A percentile compares a stretch with the other conserved stretches of the same genome.
Evolutionary conservation across 2,113 vertebrate genomes (phyloP).

Genomic region (Festucalex cinctus): DNA sequence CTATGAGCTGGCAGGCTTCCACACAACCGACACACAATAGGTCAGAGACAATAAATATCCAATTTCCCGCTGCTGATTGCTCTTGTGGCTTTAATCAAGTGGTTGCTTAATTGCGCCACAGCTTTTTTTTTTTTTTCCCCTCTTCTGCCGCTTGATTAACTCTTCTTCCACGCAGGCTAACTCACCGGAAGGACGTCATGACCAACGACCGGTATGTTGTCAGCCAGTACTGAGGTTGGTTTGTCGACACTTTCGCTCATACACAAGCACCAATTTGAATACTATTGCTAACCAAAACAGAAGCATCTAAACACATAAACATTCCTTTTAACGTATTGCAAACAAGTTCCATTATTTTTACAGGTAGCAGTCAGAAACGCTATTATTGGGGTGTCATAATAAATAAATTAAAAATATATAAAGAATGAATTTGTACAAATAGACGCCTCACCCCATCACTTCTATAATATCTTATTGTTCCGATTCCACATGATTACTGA

Average conservation of each 20-base stretch:
- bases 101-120: constrained; percentile 17
- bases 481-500: neutral
- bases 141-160: constrained; percentile 36
- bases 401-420: no score
- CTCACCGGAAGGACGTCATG: neutral
- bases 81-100: constrained; percentile 22
- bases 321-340: no score
- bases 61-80: constrained; percentile 11
- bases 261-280: neutral
- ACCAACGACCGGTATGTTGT: neutral
- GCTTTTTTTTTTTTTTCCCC: constrained; percentile 20
- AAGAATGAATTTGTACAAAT: neutral
- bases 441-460: no score
- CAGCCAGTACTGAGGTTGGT: neutral
- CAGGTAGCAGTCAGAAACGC: no score
- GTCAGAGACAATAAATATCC: constrained; percentile 2
- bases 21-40: neutral
- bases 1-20: neutral
- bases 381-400: no score
- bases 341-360: no score
- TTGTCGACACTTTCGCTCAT: neutral
- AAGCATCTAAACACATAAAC: neutral
- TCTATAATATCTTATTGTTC: neutral
- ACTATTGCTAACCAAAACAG: neutral
- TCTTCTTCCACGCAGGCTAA: neutral